Conservation (phyloP, 2,797 vertebrate species). For the Graptemys geographica region DNA sequence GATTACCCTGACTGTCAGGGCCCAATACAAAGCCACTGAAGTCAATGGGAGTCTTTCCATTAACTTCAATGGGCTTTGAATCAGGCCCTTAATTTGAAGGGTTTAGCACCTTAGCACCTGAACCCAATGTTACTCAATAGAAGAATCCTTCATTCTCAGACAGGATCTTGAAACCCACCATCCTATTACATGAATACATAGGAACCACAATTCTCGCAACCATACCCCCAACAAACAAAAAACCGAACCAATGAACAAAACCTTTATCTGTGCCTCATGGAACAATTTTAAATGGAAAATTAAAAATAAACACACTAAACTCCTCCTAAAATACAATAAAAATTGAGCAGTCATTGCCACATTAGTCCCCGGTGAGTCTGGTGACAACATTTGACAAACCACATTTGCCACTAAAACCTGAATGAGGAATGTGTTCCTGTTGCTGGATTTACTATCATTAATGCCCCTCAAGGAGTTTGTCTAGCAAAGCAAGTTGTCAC, state of each 20-base stretch:
- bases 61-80: not conserved
- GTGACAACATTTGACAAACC: constrained; percentile 54
- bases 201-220: not conserved
- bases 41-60: not conserved
- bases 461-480: constrained; percentile 47
- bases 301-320: constrained; percentile 37
- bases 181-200: not conserved
- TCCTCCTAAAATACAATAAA: constrained; percentile 15
- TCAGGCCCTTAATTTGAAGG: not conserved
- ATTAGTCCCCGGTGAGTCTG: constrained; percentile 1
- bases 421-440: constrained; percentile 48
- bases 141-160: not conserved
- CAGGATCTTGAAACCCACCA: not conserved
- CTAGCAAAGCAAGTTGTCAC: constrained; percentile 68
- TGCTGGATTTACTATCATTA: constrained; percentile 23
- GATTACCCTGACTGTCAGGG: not conserved
- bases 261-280: not conserved
- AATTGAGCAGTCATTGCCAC: constrained; percentile 61
- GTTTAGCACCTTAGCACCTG: not conserved
- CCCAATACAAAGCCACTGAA: not conserved
- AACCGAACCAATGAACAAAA: constrained; percentile 1
- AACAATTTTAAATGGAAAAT: constrained; percentile 7
- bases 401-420: constrained; percentile 28
- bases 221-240: not conserved
- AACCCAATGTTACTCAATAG: not conserved